Evolutionary conservation across 1,140 invertebrate species (phyloP), one percentile per base, ranked within the genome.

Genomic region (Platyscapa corneri): DNA sequence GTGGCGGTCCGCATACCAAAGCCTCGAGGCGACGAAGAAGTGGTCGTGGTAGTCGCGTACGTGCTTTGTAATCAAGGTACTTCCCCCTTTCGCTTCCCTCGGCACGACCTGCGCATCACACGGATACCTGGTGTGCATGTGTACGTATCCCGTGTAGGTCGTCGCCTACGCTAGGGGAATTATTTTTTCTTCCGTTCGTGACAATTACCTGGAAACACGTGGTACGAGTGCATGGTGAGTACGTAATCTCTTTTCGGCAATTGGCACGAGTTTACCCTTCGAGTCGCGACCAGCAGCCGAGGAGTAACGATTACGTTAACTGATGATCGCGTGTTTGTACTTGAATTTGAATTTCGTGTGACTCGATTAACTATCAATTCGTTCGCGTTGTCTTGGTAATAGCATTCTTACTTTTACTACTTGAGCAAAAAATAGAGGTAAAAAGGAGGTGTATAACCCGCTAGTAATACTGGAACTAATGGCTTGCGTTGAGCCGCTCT

Each of bases 11-110:
- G 32, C 32, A 34, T 67, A 12, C 65, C 14, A 67, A 67, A 3
- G n/a, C 14, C 23, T 14, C 56, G 27, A 27, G 20, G 23, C 56
- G 56, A 60, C 23, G n/a, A 76, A 76, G 42, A 76, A 76, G 42
- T 34, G 42, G 74, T 76, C 42, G 74, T 34, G 23, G 56, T 60
- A 27, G 56, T 60, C 23, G 27, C 46, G 60, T 65, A 80, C 60
- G 56, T 80, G 77, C 37, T 37, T 80, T 80, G 77, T 65, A 65
- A 80, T 80, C 77, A 23, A 27, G 56, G 60, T 27, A 6, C 12
- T 7, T 8, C 20, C 67, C 2, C 23, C 23, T 60, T 60, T 60
- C 42, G 1, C 27, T 27, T 5, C 56, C 23, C 20, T 60, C 3
- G 2, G 3, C 56, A 60, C 23, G 18, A 70, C 32, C 18, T 8